A percentile compares a stretch with the other conserved stretches of the same genome.
Conservation (phyloP, 2,888 invertebrate genomes). For the Xestobium rufovillosum region DNA sequence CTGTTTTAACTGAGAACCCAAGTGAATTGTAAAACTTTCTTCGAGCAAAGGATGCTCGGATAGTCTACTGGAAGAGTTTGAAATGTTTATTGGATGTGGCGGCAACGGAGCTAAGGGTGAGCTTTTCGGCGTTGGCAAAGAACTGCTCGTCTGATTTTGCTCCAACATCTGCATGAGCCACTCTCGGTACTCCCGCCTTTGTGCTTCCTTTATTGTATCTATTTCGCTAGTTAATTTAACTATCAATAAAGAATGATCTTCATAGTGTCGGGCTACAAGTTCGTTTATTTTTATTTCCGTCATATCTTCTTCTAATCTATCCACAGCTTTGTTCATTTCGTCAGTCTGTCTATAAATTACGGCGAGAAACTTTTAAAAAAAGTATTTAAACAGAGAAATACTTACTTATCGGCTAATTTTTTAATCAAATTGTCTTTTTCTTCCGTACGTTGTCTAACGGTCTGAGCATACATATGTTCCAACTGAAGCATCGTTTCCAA, state of each 20-base stretch:
- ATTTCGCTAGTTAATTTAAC: conserved; percentile 81
- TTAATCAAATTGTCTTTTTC: conserved; percentile 67
- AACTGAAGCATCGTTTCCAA: conserved; percentile 81
- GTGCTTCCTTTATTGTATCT: conserved; percentile 75
- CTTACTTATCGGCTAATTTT: conserved; percentile 57
- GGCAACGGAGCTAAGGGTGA: not conserved
- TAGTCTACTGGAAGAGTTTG: not conserved
- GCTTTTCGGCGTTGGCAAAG: conserved; percentile 45
- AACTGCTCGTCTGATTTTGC: conserved; percentile 56
- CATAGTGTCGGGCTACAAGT: conserved; percentile 73
- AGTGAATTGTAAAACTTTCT: conserved; percentile 96
- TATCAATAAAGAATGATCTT: conserved; percentile 74
- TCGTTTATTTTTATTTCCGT: conserved; percentile 82
- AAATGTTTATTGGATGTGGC: not conserved
- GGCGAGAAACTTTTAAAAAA: conserved; percentile 6
- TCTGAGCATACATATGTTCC: conserved; percentile 79
- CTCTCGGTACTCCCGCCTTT: conserved; percentile 77
- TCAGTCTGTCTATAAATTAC: conserved; percentile 62
- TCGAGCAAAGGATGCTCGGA: conserved; percentile 49
- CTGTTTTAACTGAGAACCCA: conserved; percentile 96
- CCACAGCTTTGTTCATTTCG: conserved; percentile 83
- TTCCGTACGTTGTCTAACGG: conserved; percentile 64
- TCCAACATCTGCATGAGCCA: conserved; percentile 81
- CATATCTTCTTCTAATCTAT: conserved; percentile 65
- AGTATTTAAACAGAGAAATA: conserved; percentile 11